Percentiles rank a stretch among this genome's conserved stretches.
These are phyloP conservation scores for Stigmatopora argus DNA, from an alignment of 2,113 vertebrate genomes.

Conservation along the genomic window DNA sequence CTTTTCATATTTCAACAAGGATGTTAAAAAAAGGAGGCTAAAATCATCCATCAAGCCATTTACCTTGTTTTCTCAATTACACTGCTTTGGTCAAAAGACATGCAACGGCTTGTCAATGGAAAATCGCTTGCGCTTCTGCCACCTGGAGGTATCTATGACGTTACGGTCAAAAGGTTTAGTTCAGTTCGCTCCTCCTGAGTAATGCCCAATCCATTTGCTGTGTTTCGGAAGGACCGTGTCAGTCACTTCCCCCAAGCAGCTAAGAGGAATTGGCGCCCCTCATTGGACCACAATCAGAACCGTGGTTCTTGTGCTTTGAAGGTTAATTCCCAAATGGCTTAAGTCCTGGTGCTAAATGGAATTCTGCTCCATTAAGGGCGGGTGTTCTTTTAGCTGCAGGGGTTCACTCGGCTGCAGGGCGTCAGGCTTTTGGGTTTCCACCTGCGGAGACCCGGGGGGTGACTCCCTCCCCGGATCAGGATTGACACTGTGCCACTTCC, in stretches of 20 bases:
- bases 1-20: background rate
- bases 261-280: constrained; percentile 16
- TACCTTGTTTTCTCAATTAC: background rate
- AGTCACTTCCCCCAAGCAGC: background rate
- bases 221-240: background rate
- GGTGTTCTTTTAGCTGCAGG: constrained; percentile 30
- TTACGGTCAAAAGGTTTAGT: constrained; percentile 4
- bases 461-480: constrained; percentile 27
- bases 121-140: background rate
- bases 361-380: constrained; percentile 45
- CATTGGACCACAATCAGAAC: constrained; percentile 17
- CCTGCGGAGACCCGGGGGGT: constrained; percentile 19
- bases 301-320: background rate
- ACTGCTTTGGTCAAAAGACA: background rate
- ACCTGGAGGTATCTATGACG: background rate
- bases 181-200: constrained; percentile 26
- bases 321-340: constrained; percentile 4
- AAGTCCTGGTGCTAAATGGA: constrained; percentile 33
- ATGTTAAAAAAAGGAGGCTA: background rate
- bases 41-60: background rate
- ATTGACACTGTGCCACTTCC: constrained; percentile 38
- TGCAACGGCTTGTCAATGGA: background rate
- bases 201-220: constrained; percentile 16
- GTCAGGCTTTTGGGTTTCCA: constrained; percentile 16
- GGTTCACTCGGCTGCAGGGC: constrained; percentile 11